Evolutionary conservation across 2,888 invertebrate genomes (phyloP), one percentile per base, ranked within the genome.

Genomic region (Rhagonycha lutea): DNA sequence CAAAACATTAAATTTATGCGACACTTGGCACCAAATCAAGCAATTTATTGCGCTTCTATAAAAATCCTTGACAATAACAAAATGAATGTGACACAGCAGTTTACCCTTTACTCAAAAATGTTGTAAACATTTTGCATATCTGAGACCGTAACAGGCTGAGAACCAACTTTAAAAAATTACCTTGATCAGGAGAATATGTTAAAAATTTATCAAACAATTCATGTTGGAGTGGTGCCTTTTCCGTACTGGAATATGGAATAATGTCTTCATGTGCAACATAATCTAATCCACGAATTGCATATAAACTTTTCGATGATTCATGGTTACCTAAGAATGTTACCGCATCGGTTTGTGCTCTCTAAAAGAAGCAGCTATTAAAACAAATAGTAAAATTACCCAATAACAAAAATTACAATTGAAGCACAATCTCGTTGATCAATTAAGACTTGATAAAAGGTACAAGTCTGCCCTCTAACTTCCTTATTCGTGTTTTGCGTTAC

Each of bases 251-350:
- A 86, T 98, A 99, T 0, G 99, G 99, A 82, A 99, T 91, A 80
- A 99, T 95, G 88, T 99, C 99, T 85, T 98, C 97, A 85, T 99
- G 99, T 0, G 97, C 96, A 10, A 99, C 98, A 87, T 99, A 99
- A 89, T 99, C 99, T 79, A 99, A 88, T 0, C 99, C 99, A 8
- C 98, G 98, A 84, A 98, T 98, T 1, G 98, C 98, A 87, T 98
- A 98, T 32, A 98, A 89, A 85, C 97, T 98, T 75, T 98, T 92
- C 84, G 96, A 97, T 14, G 97, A 97, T 86, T 98, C 98, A 87
- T 98, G 98, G 87, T 97, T 98, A 14, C 98, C 98, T 69, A 99
- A 90, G 88, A 99, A 98, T 0, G 98, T 98, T 1, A 98, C 98
- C 5, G 98, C 97, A 89, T 98, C 98, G 4, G 98, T 97, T 89